Conservation (phyloP, 2,888 invertebrate genomes). For the Danaus chrysippus region DNA sequence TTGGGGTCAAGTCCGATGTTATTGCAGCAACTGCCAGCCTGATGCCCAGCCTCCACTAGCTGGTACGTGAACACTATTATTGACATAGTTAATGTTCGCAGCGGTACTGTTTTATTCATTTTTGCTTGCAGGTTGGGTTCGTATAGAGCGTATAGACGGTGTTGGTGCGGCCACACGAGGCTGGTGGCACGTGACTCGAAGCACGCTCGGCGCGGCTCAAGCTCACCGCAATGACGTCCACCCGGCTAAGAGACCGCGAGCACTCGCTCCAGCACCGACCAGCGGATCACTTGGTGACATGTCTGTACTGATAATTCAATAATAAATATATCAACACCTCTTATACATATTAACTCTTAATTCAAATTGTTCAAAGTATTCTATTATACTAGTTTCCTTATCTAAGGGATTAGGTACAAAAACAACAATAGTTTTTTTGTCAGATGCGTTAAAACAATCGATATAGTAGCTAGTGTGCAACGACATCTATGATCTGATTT, state of each 20-base stretch:
- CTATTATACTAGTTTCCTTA: too few relatives aligned
- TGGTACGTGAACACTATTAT: slow-evolving; percentile 42
- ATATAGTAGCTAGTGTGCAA: too few relatives aligned
- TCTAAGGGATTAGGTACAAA: too few relatives aligned
- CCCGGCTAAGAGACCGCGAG: slow-evolving; percentile 46
- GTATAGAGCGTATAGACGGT: slow-evolving; percentile 64
- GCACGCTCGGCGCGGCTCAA: slow-evolving; percentile 56
- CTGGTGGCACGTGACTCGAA: slow-evolving; percentile 61
- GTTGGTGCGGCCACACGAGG: slow-evolving; percentile 50
- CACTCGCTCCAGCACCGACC: slow-evolving; percentile 40
- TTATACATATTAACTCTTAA: too few relatives aligned
- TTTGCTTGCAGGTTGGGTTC: slow-evolving; percentile 58
- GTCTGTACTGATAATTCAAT: slow-evolving; percentile 38
- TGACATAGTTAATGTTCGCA: too few relatives aligned
- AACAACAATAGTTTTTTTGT: too few relatives aligned
- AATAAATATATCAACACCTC: too few relatives aligned
- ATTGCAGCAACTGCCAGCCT: slow-evolving; percentile 58
- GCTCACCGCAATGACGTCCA: slow-evolving; percentile 36
- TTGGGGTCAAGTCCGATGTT: slow-evolving; percentile 63
- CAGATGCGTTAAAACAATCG: too few relatives aligned
- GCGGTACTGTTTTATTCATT: not conserved
- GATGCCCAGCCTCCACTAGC: slow-evolving; percentile 46
- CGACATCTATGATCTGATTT: too few relatives aligned
- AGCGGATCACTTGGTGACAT: slow-evolving; percentile 45
- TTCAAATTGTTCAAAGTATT: too few relatives aligned